A percentile compares a stretch with the other conserved stretches of the same genome.
phyloP scores from a whole-genome alignment of 2,888 invertebrate genomes.

The Cheilosia scutellata region DNA sequence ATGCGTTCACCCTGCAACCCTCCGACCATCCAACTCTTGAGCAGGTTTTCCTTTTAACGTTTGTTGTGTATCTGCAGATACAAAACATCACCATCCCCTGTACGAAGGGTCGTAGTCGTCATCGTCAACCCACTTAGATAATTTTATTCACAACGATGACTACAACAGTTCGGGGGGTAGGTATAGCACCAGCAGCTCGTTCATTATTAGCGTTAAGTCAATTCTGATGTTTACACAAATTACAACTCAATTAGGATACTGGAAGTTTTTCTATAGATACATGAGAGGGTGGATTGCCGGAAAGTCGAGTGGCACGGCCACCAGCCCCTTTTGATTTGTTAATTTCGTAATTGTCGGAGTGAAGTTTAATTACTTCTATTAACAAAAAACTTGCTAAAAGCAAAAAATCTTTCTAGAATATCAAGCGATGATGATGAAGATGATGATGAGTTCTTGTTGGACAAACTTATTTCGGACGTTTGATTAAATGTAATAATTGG shows the following conservation, averaged over 20 bases:
- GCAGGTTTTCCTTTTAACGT: slow-evolving; percentile 76
- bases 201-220: slow-evolving; percentile 78
- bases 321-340: slow-evolving; percentile 59
- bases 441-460: not conserved
- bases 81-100: slow-evolving; percentile 28
- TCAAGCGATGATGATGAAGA: slow-evolving; percentile 12
- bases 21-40: slow-evolving; percentile 43
- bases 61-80: slow-evolving; percentile 66
- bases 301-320: slow-evolving; percentile 11
- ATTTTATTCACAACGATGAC: slow-evolving; percentile 68
- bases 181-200: slow-evolving; percentile 25
- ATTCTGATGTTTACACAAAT: slow-evolving; percentile 79
- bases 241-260: slow-evolving; percentile 78
- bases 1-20: slow-evolving; percentile 24
- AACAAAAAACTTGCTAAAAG: slow-evolving; percentile 50
- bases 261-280: slow-evolving; percentile 49
- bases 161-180: slow-evolving; percentile 22
- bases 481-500: slow-evolving; percentile 23
- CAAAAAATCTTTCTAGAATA: slow-evolving; percentile 18
- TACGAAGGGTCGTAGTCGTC: slow-evolving; percentile 53
- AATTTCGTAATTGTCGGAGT: slow-evolving; percentile 73
- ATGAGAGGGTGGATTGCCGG: slow-evolving; percentile 19
- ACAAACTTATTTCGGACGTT: slow-evolving; percentile 2
- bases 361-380: slow-evolving; percentile 65
- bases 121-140: slow-evolving; percentile 67